Percentiles rank a stretch among this genome's conserved stretches.
phyloP scores from a whole-genome alignment of 2,113 vertebrate genomes.

The Syrmaticus mikado region DNA sequence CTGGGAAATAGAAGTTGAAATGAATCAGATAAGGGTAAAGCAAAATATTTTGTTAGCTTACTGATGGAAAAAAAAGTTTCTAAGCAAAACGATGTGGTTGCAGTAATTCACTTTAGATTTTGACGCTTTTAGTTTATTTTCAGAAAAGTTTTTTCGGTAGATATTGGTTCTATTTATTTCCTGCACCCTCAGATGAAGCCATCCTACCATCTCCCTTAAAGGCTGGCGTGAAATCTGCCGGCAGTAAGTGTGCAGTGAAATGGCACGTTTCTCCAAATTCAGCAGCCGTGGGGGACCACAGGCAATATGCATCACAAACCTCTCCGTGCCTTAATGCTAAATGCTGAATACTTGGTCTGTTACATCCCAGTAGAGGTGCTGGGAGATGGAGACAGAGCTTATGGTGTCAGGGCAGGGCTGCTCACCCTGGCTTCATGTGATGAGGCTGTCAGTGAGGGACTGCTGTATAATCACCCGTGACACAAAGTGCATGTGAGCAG shows the following conservation, averaged over 20 bases:
- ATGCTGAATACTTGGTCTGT: not conserved
- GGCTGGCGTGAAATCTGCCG: not conserved
- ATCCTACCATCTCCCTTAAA: slow-evolving; percentile 12
- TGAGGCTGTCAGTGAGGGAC: not conserved
- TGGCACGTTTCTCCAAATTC: slow-evolving; percentile 23
- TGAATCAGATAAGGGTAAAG: not conserved
- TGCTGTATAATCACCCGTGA: slow-evolving; percentile 7
- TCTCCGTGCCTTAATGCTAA: not conserved
- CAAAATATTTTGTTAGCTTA: slow-evolving; percentile 2
- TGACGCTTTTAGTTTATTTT: slow-evolving; percentile 38
- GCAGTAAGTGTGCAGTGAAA: not conserved
- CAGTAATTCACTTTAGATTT: slow-evolving; percentile 6
- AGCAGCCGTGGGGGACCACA: slow-evolving; percentile 3
- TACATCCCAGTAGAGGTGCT: not conserved
- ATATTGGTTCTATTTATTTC: slow-evolving; percentile 12
- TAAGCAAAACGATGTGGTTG: not conserved
- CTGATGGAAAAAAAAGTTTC: not conserved
- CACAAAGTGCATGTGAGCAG: not conserved
- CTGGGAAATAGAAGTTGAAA: slow-evolving; percentile 26
- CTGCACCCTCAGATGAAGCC: not conserved
- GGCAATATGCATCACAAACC: slow-evolving; percentile 2
- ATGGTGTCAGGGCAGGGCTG: not conserved
- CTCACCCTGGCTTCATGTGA: not conserved
- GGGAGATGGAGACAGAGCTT: not conserved
- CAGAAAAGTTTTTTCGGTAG: not conserved